Conservation (phyloP, 1,140 invertebrate genomes). For the Acyrthosiphon pisum region DNA sequence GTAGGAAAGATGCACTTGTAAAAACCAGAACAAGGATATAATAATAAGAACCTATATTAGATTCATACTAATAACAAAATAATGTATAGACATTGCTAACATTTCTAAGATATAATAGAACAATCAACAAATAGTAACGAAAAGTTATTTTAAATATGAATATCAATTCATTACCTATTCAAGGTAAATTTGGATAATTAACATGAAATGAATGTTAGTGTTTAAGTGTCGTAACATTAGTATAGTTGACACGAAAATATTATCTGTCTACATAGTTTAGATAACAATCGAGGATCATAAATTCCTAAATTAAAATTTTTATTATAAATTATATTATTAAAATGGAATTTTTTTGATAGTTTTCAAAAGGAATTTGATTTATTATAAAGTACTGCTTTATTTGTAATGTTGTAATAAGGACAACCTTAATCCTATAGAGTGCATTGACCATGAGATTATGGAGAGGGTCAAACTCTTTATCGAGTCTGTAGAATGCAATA, state of each 20-base stretch:
- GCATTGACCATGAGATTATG: background rate
- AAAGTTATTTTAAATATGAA: background rate
- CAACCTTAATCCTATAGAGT: background rate
- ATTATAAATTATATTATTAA: background rate
- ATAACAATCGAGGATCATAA: background rate
- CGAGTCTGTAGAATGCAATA: background rate
- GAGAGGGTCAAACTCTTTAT: background rate
- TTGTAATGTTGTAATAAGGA: background rate
- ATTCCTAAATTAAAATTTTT: too few relatives aligned
- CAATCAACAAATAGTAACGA: background rate
- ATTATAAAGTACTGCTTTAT: background rate
- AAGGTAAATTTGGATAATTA: background rate
- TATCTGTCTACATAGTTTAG: background rate
- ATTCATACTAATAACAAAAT: background rate
- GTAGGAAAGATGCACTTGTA: too few relatives aligned
- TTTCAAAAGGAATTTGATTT: background rate
- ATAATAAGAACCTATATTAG: background rate
- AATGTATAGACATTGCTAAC: background rate
- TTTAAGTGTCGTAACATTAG: background rate
- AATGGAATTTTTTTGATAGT: background rate
- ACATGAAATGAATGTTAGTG: background rate
- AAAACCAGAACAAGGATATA: background rate
- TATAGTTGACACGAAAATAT: background rate
- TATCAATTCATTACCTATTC: background rate
- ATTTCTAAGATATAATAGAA: background rate